Base-by-base conservation (phyloP, 2,797 vertebrate species). In the Gobio occitaniae region DNA sequence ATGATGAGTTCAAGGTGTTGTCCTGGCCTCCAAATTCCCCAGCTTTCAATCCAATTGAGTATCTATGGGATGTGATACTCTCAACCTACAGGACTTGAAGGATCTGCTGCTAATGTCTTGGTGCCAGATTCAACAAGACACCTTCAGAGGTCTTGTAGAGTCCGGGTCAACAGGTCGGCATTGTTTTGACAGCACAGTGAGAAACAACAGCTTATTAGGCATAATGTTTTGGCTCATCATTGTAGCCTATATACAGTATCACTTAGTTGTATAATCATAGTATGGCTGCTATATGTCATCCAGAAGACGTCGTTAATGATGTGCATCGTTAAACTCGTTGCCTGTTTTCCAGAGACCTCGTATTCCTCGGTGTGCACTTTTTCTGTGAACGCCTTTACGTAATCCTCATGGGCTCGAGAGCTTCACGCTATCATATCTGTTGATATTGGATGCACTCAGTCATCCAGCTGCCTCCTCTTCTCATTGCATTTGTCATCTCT, bases 331-430 rank as follows among this genome's bases (percentile, higher is more conserved):
- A 84, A 47, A 84, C 50, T 44, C 36, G 3, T 84, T 77, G 72
- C 74, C n/a, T 65, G 48, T 83, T 83, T 83, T 11, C 44, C 71
- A 52, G 29, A 66, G 52, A 69, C n/a, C 50, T 47, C 5, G 1
- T 47, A 84, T 78, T 84, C 82, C 82, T 84, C 7, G 7, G 74
- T 59, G 65, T 77, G 65, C 74, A 47, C 74, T 69, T 78, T 52
- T 75, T 50, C 47, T 66, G 59, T 54, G 47, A 75, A 66, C 10
- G 32, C 5, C 63, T 70, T 78, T 69, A 84, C 12, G 19, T 69
- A 78, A 84, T 70, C 65, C 75, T 84, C 83, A 48, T 32, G 75
- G 83, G 83, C 21, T 69, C 6, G 6, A 54, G 47, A 52, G 61
- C 59, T 41, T 47, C 71, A 66, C 15, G 11, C 59, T 54, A 65